Percentiles rank a stretch among this genome's conserved stretches.
phyloP scores from a whole-genome alignment of 2,113 vertebrate species.

The Oncorhynchus mykiss region DNA sequence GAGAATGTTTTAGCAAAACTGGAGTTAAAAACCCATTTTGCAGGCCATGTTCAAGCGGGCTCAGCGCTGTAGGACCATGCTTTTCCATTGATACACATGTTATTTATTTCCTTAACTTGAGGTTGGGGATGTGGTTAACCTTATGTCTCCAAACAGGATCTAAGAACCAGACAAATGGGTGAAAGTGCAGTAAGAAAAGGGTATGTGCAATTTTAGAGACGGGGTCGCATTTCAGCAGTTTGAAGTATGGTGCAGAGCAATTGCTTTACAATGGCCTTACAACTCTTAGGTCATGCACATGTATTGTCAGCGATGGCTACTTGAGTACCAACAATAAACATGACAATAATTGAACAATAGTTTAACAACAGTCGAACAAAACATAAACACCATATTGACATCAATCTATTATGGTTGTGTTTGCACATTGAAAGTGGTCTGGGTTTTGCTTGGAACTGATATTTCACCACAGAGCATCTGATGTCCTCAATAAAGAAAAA shows the following conservation, averaged over 20 bases:
- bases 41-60: conserved; percentile 46
- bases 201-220: no score
- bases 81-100: conserved; percentile 58
- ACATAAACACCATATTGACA: not conserved
- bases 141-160: not conserved
- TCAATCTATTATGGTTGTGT: not conserved
- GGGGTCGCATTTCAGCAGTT: no score
- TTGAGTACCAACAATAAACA: not conserved
- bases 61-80: conserved; percentile 44
- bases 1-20: conserved; percentile 6
- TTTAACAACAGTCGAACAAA: not conserved
- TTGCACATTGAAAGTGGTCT: not conserved
- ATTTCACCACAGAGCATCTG: not conserved
- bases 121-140: not conserved
- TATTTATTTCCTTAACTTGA: conserved; percentile 4
- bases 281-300: not conserved
- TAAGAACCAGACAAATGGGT: no score
- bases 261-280: no score
- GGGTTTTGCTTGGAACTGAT: not conserved
- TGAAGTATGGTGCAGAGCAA: no score
- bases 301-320: not conserved
- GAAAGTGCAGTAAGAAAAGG: no score
- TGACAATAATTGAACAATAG: not conserved
- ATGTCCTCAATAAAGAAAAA: not conserved
- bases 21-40: conserved; percentile 24